Base-by-base conservation (phyloP, 2,888 invertebrate species). In the Poecilobothrus nobilitatus region DNA sequence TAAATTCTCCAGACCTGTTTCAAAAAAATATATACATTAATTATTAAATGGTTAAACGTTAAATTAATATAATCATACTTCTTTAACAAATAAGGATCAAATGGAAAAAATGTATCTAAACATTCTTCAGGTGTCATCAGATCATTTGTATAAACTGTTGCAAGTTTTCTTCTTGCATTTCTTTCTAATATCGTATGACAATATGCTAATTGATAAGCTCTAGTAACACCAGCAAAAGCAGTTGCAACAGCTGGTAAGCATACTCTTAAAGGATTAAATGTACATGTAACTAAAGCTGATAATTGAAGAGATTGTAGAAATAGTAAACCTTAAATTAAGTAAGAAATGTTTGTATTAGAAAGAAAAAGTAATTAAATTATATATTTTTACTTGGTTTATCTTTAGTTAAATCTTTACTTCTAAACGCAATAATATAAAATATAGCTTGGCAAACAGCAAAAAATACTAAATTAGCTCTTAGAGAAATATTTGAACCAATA, bases 361-460 rank as follows among this genome's bases (percentile, higher is more conserved):
- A 71, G 33, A 62, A 3, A 18, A 53, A 18, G 6, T 18, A n/a
- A 53, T 53, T 1, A 53, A 53, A 37, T 37, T 37, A 2, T 37
- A 8, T 37, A 6, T 27, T 4, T 66, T 86, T 80, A 92, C 95
- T 90, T 83, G 91, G 90, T 78, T 88, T 88, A 74, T 84, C 87
- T 69, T 85, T 85, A 64, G 94, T 88, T 74, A 97, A 84, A 77
- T 95, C 91, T 74, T 89, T 89, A 78, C 94, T 91, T 71, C 95
- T 88, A 79, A 96, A 97, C 0, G 93, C 91, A 71, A 98, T 89
- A 20, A 96, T 84, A 81, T 97, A 96, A 83, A 98, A 97, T 65
- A 97, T 84, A 0, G 94, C 89, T 80, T 98, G 97, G 74, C 96
- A 96, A 5, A 95, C 87, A 1, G 92, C 88, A 78, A 95, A 96